These are phyloP conservation scores for Todus mexicanus DNA, from an alignment of 2,797 vertebrate genomes.

Conservation along the genomic window DNA sequence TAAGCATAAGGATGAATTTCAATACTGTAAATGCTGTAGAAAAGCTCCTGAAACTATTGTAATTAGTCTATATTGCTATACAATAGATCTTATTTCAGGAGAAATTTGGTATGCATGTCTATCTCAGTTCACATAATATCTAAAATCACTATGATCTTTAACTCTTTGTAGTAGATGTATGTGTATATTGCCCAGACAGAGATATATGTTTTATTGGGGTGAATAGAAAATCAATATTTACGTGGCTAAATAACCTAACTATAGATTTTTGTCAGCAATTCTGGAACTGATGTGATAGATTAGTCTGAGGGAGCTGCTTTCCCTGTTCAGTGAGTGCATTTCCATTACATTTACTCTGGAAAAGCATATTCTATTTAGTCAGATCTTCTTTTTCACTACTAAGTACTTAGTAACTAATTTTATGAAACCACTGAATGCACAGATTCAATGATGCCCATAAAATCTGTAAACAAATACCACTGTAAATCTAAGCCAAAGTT, in stretches of 20 bases:
- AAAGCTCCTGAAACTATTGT: neutral
- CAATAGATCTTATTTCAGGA: neutral
- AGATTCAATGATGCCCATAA: neutral
- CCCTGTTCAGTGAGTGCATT: neutral
- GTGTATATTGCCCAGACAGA: neutral
- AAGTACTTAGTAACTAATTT: neutral
- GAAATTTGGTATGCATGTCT: neutral
- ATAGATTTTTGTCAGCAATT: neutral
- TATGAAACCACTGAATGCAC: neutral
- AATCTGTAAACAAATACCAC: constrained; percentile 7
- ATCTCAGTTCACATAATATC: neutral
- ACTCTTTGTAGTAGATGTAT: neutral
- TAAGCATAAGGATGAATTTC: neutral
- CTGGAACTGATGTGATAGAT: neutral
- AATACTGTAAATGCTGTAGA: neutral
- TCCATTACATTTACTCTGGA: neutral
- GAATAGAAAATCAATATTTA: neutral
- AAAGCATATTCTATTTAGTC: neutral
- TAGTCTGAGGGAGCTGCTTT: neutral
- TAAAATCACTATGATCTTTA: neutral
- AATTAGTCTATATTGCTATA: constrained; percentile 11
- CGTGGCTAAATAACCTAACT: neutral
- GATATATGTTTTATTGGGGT: neutral
- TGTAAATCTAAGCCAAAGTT: neutral
- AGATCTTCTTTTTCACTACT: neutral